These are phyloP conservation scores for Platichthys stellatus DNA, from an alignment of 2,113 vertebrate species.

Conservation along the genomic window DNA sequence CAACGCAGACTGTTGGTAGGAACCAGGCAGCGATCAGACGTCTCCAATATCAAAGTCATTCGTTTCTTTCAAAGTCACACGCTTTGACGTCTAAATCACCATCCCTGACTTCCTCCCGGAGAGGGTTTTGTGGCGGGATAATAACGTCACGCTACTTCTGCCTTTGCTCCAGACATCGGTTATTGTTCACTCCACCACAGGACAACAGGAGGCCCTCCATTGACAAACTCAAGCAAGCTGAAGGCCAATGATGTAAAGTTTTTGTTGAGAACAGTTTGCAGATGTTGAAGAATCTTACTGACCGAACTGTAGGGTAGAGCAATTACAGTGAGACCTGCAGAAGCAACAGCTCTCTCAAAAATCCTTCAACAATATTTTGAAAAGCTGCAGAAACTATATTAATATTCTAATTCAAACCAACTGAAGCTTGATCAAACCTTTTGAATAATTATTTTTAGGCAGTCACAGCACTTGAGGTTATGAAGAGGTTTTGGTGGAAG, in stretches of 20 bases:
- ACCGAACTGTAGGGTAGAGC: too few species aligned
- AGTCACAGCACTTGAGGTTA: too few species aligned
- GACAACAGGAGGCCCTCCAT: background rate
- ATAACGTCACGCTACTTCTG: background rate
- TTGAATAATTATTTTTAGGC: too few species aligned
- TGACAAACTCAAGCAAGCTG: background rate
- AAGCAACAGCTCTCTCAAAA: too few species aligned
- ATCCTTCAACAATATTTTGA: background rate
- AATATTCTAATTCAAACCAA: background rate
- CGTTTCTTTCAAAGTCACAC: slow-evolving; percentile 2
- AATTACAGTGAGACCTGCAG: too few species aligned
- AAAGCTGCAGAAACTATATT: background rate
- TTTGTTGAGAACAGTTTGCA: background rate
- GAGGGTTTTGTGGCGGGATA: background rate
- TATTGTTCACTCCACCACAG: slow-evolving; percentile 11
- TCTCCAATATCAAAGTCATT: slow-evolving; percentile 3
- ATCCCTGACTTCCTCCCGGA: background rate
- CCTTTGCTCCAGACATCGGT: slow-evolving; percentile 1
- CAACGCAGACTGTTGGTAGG: background rate
- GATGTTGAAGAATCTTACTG: too few species aligned
- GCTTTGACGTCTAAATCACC: background rate
- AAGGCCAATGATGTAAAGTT: background rate
- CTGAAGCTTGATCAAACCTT: too few species aligned
- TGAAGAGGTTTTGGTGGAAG: too few species aligned
- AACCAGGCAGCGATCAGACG: too few species aligned